Base-by-base conservation (phyloP, 2,113 vertebrate species). In the Machaerirhynchus nigripectus region DNA sequence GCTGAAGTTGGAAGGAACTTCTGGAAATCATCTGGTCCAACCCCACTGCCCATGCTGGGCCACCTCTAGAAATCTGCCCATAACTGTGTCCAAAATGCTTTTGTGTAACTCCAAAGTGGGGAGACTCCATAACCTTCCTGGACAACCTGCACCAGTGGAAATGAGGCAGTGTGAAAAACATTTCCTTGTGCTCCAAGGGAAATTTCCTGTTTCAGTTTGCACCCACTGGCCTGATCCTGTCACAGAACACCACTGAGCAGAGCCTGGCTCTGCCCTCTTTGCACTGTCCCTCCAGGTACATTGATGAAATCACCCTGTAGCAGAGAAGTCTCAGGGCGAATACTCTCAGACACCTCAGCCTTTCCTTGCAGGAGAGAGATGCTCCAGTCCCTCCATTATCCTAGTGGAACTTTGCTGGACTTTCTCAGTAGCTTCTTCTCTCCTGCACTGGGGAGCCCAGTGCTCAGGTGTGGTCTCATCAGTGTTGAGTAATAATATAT, bases 41-140 rank as follows among this genome's bases (percentile, higher is more conserved):
- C 3, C 1, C 8, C 19, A 26, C 26, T n/a, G 20, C 22, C 50
- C 35, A 67, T 2, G 1, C 37, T 85, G 40, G 37, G n/a, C 5
- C 21, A 70, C 4, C 44, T 47, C 67, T 2, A 78, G 18, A 35
- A 17, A 12, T 49, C 3, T 65, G 21, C 35, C 49, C 30, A 18
- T 8, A 15, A 78, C 13, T 2, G 0, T 5, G 6, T 44, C 31
- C n/a, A 50, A 60, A 35, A 0, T 0, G 5, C 17, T 46, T 75
- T 0, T 49, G 6, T 42, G 0, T 15, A 85, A 46, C 31, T 63
- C 14, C 8, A 0, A 78, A 75, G n/a, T 2, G 10, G 1, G 21
- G 4, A 90, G n/a, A 82, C n/a, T 40, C 46, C 35, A 75, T 20
- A 70, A 31, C 1, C 2, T 60, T 17, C 17, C 22, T 18, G 26